These are phyloP conservation scores for Psettodes erumei DNA, from an alignment of 2,113 vertebrate species.

Conservation along the genomic window DNA sequence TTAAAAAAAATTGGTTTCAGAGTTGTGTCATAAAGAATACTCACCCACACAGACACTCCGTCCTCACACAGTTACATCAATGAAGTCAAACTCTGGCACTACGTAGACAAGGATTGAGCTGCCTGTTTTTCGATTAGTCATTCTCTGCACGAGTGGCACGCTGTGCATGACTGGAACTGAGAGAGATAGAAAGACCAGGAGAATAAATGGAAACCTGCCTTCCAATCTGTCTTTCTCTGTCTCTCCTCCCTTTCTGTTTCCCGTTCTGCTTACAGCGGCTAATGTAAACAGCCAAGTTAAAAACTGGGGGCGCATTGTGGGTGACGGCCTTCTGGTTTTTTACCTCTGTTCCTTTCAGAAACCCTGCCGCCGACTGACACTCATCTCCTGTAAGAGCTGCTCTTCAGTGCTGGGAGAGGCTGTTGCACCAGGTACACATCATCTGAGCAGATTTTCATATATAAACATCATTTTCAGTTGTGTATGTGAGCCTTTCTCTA, in stretches of 20 bases:
- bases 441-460: neutral
- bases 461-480: neutral
- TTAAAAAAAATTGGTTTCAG: neutral
- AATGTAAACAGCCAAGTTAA: constrained; percentile 23
- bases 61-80: constrained; percentile 36
- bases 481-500: neutral
- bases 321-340: constrained; percentile 22
- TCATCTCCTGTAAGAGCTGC: constrained; percentile 90
- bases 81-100: constrained; percentile 37
- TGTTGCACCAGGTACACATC: constrained; percentile 85
- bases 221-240: neutral
- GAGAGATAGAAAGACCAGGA: constrained; percentile 22
- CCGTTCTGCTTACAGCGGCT: constrained; percentile 1
- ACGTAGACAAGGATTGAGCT: constrained; percentile 65
- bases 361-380: constrained; percentile 81
- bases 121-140: constrained; percentile 38
- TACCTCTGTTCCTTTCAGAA: constrained; percentile 80
- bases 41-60: constrained; percentile 8
- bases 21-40: neutral
- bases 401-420: constrained; percentile 88
- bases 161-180: constrained; percentile 54
- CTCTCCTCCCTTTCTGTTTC: neutral
- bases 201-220: constrained; percentile 36
- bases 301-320: neutral
- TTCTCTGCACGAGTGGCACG: constrained; percentile 24